A percentile compares a stretch with the other conserved stretches of the same genome.
These are phyloP conservation scores for Stomatorhinus ivindoensis DNA, from an alignment of 2,113 vertebrate genomes.

Conservation along the genomic window DNA sequence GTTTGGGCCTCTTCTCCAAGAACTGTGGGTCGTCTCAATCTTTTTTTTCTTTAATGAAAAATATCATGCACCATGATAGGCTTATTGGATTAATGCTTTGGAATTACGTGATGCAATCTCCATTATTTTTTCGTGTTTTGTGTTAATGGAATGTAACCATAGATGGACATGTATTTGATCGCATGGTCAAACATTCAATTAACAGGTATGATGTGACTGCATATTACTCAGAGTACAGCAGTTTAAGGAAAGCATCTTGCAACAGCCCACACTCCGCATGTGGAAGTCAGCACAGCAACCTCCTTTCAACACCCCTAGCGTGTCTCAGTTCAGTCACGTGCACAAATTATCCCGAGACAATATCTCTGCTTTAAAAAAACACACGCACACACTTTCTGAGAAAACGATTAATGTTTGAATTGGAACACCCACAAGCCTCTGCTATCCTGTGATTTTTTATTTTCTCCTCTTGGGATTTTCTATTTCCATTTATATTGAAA, in stretches of 20 bases:
- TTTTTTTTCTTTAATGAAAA: not conserved
- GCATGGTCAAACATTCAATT: not conserved
- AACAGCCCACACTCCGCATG: not conserved
- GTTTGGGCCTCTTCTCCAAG: not conserved
- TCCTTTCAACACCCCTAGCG: not conserved
- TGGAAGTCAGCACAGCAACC: not conserved
- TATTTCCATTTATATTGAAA: constrained; percentile 29
- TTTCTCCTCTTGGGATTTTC: constrained; percentile 17
- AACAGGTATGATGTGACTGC: not conserved
- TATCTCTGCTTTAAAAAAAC: constrained; percentile 4
- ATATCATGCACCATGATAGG: not conserved
- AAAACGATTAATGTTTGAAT: constrained; percentile 19
- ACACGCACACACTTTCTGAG: not conserved
- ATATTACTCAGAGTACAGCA: not conserved
- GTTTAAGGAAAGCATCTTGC: not conserved
- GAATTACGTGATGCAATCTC: not conserved
- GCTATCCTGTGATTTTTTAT: constrained; percentile 12
- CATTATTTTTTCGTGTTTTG: not conserved
- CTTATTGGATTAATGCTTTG: not conserved
- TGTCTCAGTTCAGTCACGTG: not conserved
- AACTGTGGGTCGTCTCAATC: too few relatives aligned
- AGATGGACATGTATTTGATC: not conserved
- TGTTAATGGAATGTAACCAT: not conserved
- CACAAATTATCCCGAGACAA: constrained; percentile 13
- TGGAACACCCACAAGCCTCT: constrained; percentile 18